These are phyloP conservation scores for Cydia splendana DNA, from an alignment of 1,140 invertebrate genomes.

Conservation along the genomic window DNA sequence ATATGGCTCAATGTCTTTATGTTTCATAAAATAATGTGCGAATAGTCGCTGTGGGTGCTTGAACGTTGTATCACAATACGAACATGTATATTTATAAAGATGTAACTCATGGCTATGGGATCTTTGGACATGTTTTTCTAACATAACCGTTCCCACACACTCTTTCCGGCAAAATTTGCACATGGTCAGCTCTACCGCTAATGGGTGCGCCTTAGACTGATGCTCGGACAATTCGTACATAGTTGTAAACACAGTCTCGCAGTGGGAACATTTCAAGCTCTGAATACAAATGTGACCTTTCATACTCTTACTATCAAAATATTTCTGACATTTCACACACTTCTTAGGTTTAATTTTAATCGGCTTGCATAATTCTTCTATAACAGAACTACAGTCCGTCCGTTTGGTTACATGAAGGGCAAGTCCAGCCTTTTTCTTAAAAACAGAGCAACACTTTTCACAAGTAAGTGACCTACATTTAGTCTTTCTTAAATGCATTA, in stretches of 20 bases:
- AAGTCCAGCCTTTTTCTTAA: conserved; percentile 41
- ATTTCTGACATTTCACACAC: conserved; percentile 50
- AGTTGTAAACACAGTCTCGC: conserved; percentile 43
- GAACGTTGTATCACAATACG: conserved; percentile 54
- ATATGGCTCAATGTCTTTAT: conserved; percentile 61
- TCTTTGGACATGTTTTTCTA: conserved; percentile 62
- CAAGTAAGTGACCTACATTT: conserved; percentile 50
- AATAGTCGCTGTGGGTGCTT: conserved; percentile 67
- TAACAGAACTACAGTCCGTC: neutral
- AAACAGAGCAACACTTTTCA: conserved; percentile 53
- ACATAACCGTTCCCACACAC: conserved; percentile 47
- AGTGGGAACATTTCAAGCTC: conserved; percentile 50
- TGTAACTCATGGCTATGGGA: conserved; percentile 49
- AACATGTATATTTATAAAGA: conserved; percentile 65
- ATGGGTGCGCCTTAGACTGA: conserved; percentile 42
- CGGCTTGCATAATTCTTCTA: conserved; percentile 4
- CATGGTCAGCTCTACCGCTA: conserved; percentile 38
- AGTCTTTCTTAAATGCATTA: conserved; percentile 52
- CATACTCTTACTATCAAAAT: conserved; percentile 28
- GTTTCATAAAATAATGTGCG: conserved; percentile 58
- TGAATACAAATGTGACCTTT: conserved; percentile 47
- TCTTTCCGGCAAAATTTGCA: conserved; percentile 61
- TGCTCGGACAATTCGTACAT: conserved; percentile 52
- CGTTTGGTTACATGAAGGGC: conserved; percentile 38
- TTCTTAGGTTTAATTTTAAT: neutral